phyloP scores from a whole-genome alignment of 2,888 invertebrate genomes.

The Vandiemenella viatica region DNA sequence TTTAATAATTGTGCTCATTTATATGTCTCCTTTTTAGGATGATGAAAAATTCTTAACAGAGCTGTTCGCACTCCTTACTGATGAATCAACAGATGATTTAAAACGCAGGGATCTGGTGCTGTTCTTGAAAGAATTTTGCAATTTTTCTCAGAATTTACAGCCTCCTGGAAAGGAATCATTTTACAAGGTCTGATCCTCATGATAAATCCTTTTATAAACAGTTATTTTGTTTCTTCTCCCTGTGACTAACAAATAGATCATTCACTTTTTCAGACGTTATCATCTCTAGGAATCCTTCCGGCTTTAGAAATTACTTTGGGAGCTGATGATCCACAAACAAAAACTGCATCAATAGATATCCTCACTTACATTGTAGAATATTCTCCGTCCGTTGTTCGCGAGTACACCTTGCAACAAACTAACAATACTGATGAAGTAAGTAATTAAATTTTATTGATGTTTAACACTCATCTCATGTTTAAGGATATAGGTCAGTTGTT shows the following conservation, averaged over 20 bases:
- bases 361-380: conserved; percentile 96
- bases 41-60: conserved; percentile 94
- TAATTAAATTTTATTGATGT: conserved; percentile 8
- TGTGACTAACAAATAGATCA: background rate
- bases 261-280: conserved; percentile 43
- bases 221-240: background rate
- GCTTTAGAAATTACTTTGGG: conserved; percentile 82
- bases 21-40: conserved; percentile 43
- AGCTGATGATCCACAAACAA: conserved; percentile 85
- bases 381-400: conserved; percentile 91
- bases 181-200: conserved; percentile 49
- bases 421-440: conserved; percentile 75
- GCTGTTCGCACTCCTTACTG: conserved; percentile 83
- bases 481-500: no score
- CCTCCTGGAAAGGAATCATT: conserved; percentile 94
- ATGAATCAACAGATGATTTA: conserved; percentile 66
- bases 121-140: conserved; percentile 98
- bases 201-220: background rate
- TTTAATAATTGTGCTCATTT: background rate
- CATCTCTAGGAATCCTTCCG: conserved; percentile 72
- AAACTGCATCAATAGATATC: conserved; percentile 94
- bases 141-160: conserved; percentile 96
- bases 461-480: no score
- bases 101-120: conserved; percentile 87
- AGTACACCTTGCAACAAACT: conserved; percentile 82